Evolutionary conservation across 2,888 invertebrate genomes (phyloP), one percentile per base, ranked within the genome.

Genomic region (Harpagoxenus sublaevis): DNA sequence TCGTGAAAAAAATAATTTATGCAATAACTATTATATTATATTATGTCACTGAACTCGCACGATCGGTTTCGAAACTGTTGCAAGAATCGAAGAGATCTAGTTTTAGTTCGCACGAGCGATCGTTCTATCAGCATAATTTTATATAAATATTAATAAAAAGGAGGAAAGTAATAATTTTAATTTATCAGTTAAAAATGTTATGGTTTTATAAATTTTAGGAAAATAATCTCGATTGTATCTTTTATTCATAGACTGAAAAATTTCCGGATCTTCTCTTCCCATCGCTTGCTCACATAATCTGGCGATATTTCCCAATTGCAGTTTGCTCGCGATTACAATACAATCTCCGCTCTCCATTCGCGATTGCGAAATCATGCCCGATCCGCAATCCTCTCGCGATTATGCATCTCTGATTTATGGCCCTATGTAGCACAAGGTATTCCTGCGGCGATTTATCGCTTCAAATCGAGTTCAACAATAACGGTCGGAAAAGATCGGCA

Each of bases 21-120:
- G n/a, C 53, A 68, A 66, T 28, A 42, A 35, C 18, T 23, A 53
- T 77, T 78, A 55, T n/a, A 53, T 77, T 78, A 55, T n/a, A 68
- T 78, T 78, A 42, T 9, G 42, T 42, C 42, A 5, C 23, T 53
- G 42, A 53, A 68, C 4, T 42, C 42, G 42, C 42, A 28, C 28
- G 5, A 45, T 68, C 53, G 39, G 28, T 78, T 55, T 78, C n/a
- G 18, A 42, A 39, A 55, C 2, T 42, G n/a, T 51, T 12, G 18
- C 28, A 12, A 60, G n/a, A 45, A 48, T 62, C 45, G 15, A 48
- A 51, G 15, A 12, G 5, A 48, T 48, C 23, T 35, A 48, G 3
- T 74, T 51, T 1, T 5, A 15, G 48, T 48, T 48, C 65, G 23
- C 2, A 28, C 6, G 4, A 1, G 5, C 35, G 0, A 35, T 35